A percentile compares a stretch with the other conserved stretches of the same genome.
phyloP scores from a whole-genome alignment of 1,140 invertebrate genomes.

The Drosophila tsacasi region DNA sequence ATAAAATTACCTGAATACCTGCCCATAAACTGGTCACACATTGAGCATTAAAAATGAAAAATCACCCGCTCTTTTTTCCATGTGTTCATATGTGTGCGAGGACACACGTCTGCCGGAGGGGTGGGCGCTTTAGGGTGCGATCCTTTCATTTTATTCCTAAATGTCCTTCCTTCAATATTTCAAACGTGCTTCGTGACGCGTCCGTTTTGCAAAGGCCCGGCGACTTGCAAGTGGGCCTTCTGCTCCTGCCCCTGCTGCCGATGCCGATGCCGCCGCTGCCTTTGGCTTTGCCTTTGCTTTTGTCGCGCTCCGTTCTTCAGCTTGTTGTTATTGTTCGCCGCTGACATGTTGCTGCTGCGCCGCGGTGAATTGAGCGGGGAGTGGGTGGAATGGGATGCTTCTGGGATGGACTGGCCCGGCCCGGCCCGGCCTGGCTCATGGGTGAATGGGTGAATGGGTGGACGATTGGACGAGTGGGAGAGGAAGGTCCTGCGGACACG shows the following conservation, averaged over 20 bases:
- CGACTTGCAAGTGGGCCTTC: slow-evolving; percentile 70
- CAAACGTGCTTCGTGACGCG: slow-evolving; percentile 82
- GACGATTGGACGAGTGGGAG: slow-evolving; percentile 11
- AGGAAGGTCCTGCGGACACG: slow-evolving; percentile 23
- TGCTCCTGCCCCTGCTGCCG: slow-evolving; percentile 36
- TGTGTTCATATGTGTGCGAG: slow-evolving; percentile 57
- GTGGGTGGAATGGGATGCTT: slow-evolving; percentile 17
- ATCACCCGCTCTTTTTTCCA: slow-evolving; percentile 10
- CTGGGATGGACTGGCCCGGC: slow-evolving; percentile 3
- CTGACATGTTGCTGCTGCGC: slow-evolving; percentile 77
- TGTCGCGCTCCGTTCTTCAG: slow-evolving; percentile 55
- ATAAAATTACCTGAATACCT: neutral
- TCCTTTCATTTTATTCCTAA: slow-evolving; percentile 84
- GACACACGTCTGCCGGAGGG: slow-evolving; percentile 38
- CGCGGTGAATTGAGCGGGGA: slow-evolving; percentile 74
- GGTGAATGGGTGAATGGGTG: slow-evolving; percentile 10
- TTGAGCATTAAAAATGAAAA: slow-evolving; percentile 13
- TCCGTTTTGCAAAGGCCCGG: slow-evolving; percentile 76
- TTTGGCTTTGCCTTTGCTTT: slow-evolving; percentile 55
- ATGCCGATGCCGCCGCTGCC: slow-evolving; percentile 41
- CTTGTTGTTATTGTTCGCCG: slow-evolving; percentile 64
- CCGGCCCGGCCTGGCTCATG: slow-evolving; percentile 2
- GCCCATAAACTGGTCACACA: neutral
- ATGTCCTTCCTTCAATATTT: slow-evolving; percentile 85
- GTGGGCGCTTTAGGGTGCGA: slow-evolving; percentile 64